phyloP scores from a whole-genome alignment of 1,140 invertebrate species.

The Ostrea denselamellosa region DNA sequence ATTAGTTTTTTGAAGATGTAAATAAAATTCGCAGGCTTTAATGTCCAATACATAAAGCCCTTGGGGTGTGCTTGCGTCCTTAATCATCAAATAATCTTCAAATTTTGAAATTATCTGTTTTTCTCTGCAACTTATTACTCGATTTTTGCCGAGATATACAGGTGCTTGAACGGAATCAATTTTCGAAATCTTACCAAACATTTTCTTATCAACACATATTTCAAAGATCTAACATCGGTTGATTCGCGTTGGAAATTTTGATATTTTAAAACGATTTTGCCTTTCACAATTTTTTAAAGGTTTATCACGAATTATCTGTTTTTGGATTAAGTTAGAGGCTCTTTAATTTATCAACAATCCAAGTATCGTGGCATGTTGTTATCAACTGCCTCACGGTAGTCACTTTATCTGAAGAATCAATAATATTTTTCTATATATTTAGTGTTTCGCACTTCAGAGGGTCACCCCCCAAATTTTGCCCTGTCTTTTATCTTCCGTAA shows the following conservation, averaged over 20 bases:
- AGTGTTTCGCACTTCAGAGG: slow-evolving; percentile 23
- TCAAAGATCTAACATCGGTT: slow-evolving; percentile 20
- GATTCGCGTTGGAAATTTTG: slow-evolving; percentile 33
- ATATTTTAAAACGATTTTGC: slow-evolving; percentile 41
- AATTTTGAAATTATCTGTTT: slow-evolving; percentile 39
- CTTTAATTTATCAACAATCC: slow-evolving; percentile 36
- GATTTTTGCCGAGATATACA: slow-evolving; percentile 29
- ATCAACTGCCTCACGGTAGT: neutral
- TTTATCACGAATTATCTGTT: slow-evolving; percentile 23
- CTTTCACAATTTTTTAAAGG: slow-evolving; percentile 34
- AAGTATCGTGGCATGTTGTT: neutral
- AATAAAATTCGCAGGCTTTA: slow-evolving; percentile 10
- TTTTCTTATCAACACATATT: slow-evolving; percentile 37
- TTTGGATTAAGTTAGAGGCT: neutral
- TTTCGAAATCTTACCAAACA: slow-evolving; percentile 33
- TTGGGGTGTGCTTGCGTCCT: slow-evolving; percentile 29
- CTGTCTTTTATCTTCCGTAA: neutral
- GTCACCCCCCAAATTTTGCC: neutral
- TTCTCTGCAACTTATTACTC: slow-evolving; percentile 26
- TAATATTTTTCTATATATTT: slow-evolving; percentile 36
- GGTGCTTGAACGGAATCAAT: slow-evolving; percentile 34
- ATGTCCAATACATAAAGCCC: slow-evolving; percentile 14
- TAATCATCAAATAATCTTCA: slow-evolving; percentile 34
- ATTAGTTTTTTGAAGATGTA: neutral
- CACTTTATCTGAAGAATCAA: slow-evolving; percentile 23